Percentiles rank a stretch among this genome's conserved stretches.
Conservation (phyloP, 2,113 vertebrate genomes). For the Ceratotherium simum region DNA sequence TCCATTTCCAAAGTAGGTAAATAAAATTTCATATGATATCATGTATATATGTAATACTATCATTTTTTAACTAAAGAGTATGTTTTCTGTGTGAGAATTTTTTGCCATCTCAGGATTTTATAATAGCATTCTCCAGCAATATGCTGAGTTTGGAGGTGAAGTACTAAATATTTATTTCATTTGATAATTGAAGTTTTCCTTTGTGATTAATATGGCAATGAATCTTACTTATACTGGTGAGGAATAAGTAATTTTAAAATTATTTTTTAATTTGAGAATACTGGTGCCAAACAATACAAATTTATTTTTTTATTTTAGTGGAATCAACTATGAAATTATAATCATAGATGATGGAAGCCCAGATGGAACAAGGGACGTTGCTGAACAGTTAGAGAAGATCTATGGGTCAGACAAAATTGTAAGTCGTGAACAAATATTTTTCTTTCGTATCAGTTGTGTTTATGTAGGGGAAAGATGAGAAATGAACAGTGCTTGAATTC, state of each 20-base stretch:
- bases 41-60: not conserved
- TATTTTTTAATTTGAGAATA: slow-evolving; percentile 16
- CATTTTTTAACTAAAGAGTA: not conserved
- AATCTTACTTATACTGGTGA: not conserved
- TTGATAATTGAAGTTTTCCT: slow-evolving; percentile 4
- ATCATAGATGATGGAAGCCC: slow-evolving; percentile 98
- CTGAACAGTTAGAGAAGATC: slow-evolving; percentile 93
- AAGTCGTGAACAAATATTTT: slow-evolving; percentile 81
- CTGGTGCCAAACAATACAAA: slow-evolving; percentile 1
- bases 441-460: not conserved
- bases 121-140: not conserved
- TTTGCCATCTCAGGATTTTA: not conserved
- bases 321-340: slow-evolving; percentile 94
- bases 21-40: not conserved
- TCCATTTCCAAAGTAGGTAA: not conserved
- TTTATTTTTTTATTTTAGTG: slow-evolving; percentile 86
- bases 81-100: not conserved
- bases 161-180: not conserved
- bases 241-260: slow-evolving; percentile 40
- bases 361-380: slow-evolving; percentile 95
- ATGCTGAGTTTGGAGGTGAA: not conserved
- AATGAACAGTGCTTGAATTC: not conserved
- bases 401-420: slow-evolving; percentile 97
- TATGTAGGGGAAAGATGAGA: not conserved
- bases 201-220: not conserved